Evolutionary conservation across 2,113 vertebrate species (phyloP), one percentile per base, ranked within the genome.

Genomic region (Isichthys henryi): DNA sequence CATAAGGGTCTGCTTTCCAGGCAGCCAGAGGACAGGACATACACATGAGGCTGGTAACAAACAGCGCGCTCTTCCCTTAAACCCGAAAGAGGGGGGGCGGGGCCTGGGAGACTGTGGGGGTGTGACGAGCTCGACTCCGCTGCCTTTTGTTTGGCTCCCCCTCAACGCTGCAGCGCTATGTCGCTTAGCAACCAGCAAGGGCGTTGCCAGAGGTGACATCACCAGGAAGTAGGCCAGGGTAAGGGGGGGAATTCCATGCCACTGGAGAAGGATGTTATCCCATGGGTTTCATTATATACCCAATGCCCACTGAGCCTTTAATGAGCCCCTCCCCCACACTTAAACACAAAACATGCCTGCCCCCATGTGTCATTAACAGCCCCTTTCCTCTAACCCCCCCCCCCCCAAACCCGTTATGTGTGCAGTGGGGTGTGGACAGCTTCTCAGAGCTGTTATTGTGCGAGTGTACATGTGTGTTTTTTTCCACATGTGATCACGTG

Each of bases 121-220:
- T 17, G 43, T 17, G 5, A 80, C 35, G 1, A 43, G 74, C 74
- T 80, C 5, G 5, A 43, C 31, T 39, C 31, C 35, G 17, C 74
- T 39, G 74, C 83, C 48, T 23, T 86, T 49, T 49, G 82, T 85
- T 50, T 50, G 83, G 48, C 45, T 84, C 83, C 35, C 17, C 74
- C 35, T 35, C 13, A 19, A 43, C 31, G 19, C 35, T 5, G n/a
- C 48, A 50, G 83, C 3, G 46, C 45, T 50, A 8, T n/a, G 83
- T 85, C 13, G 48, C 83, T 50, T 85, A 85, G 83, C 83, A 85
- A 88, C 86, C 35, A 43, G 35, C 35, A 39, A 88, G 86, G 50
- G 83, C 52, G 86, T 58, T 58, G 52, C 21, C 52, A 87, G 50
- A 45, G 46, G 43, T 84, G 82, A 84, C 39, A 49, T 77, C 39